phyloP scores from a whole-genome alignment of 2,797 vertebrate genomes.

The Fistularia tabacaria region DNA sequence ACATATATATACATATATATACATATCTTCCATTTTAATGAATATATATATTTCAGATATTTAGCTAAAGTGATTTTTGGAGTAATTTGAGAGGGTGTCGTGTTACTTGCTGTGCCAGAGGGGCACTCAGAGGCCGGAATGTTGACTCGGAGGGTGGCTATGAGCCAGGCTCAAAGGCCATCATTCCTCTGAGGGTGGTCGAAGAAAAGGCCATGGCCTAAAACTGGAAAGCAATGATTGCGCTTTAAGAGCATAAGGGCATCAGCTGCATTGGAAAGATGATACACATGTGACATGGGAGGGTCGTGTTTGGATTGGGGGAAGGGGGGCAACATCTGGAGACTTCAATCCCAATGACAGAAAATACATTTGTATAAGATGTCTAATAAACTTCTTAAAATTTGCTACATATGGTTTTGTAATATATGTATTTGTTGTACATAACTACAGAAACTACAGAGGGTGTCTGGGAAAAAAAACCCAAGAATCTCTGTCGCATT shows the following conservation, averaged over 20 bases:
- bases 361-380: too few species aligned
- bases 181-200: conserved; percentile 10
- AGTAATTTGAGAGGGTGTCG: conserved; percentile 12
- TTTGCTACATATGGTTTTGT: too few species aligned
- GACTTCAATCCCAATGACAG: too few species aligned
- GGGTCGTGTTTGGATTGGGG: background rate
- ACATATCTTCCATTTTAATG: too few species aligned
- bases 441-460: too few species aligned
- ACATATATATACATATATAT: too few species aligned
- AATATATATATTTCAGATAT: background rate
- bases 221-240: conserved; percentile 7
- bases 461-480: too few species aligned
- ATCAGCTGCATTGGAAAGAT: conserved; percentile 1
- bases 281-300: background rate
- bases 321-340: too few species aligned
- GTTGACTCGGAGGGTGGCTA: background rate
- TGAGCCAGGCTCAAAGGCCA: conserved; percentile 30
- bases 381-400: too few species aligned
- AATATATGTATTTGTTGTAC: too few species aligned
- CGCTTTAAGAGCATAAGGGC: background rate
- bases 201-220: conserved; percentile 30
- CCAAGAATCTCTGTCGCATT: too few species aligned
- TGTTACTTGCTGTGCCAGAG: background rate
- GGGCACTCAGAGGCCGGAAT: background rate
- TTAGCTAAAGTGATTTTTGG: conserved; percentile 1